A percentile compares a stretch with the other conserved stretches of the same genome.
Evolutionary conservation across 2,113 vertebrate species (phyloP).

Genomic region (Sphaerodactylus townsendi): DNA sequence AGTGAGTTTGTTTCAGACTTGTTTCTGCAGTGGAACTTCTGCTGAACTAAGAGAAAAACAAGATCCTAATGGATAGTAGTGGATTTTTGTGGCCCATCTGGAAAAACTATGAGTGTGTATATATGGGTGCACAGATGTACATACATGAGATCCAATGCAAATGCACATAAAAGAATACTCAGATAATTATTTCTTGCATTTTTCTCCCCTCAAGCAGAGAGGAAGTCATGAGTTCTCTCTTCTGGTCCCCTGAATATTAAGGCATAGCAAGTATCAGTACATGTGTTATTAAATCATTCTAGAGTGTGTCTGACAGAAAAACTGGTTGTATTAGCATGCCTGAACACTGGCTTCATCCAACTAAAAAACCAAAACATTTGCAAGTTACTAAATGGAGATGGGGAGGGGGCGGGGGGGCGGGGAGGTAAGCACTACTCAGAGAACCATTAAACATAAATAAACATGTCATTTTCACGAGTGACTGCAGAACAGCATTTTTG

Average conservation of each 20-base stretch:
- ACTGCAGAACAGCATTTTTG: conserved; percentile 41
- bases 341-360: conserved; percentile 47
- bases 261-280: conserved; percentile 8
- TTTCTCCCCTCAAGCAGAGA: not conserved
- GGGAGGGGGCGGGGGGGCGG: not conserved
- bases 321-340: conserved; percentile 48
- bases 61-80: too few relatives aligned
- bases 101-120: not conserved
- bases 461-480: conserved; percentile 59
- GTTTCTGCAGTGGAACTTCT: too few relatives aligned
- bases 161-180: conserved; percentile 20
- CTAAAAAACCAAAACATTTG: conserved; percentile 37
- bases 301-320: conserved; percentile 47
- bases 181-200: not conserved
- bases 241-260: conserved; percentile 40
- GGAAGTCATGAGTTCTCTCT: not conserved
- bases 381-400: conserved; percentile 37
- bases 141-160: not conserved
- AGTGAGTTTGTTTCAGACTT: too few relatives aligned
- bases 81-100: too few relatives aligned
- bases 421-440: conserved; percentile 45
- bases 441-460: conserved; percentile 56
- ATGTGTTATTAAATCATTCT: conserved; percentile 29
- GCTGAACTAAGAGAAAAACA: too few relatives aligned
- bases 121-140: too few relatives aligned